Evolutionary conservation across 2,113 vertebrate genomes (phyloP), one percentile per base, ranked within the genome.

Genomic region (Istiophorus platypterus): DNA sequence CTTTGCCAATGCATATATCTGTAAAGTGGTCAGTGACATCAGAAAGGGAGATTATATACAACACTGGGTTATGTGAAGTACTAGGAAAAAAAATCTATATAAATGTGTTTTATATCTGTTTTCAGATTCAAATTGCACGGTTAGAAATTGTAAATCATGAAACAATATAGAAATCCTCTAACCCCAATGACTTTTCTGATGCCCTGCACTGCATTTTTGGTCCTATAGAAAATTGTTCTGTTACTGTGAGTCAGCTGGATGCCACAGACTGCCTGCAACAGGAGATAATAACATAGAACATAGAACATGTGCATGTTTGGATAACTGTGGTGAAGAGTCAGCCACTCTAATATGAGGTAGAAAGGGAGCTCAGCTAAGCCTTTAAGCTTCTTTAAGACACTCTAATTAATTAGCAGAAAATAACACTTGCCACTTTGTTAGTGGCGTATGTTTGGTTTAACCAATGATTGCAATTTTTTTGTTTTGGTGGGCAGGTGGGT

Each of bases 341-440:
- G 29, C 13, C 64, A 7, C 70, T 26, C 62, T 65, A 74, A 52
- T 80, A 18, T 72, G 39, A 85, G 75, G 54, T 49, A 5, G 49
- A 74, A 58, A 62, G 31, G 39, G n/a, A 77, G 34, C 65, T 52
- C 49, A 31, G 63, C 72, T 89, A 72, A 91, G 41, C 86, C 57
- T 81, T 83, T 86, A 91, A 92, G 78, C 90, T 63, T 61, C 79
- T 85, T 88, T 88, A 59, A 84, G 73, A 65, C 66, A 52, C 51
- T 84, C 45, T 68, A 67, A 72, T 80, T 86, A 76, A 86, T 85
- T 75, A 84, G 69, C 77, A 74, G 72, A 41, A 85, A 91, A 80
- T 63, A 82, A 75, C 68, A 76, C 7, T 2, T 4, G 56, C 20
- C 18, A 24, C 26, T 41, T 27, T 69, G 67, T 82, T 52, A 87